These are phyloP conservation scores for Lasioglossum villosulum DNA, from an alignment of 2,888 invertebrate species.

Conservation along the genomic window DNA sequence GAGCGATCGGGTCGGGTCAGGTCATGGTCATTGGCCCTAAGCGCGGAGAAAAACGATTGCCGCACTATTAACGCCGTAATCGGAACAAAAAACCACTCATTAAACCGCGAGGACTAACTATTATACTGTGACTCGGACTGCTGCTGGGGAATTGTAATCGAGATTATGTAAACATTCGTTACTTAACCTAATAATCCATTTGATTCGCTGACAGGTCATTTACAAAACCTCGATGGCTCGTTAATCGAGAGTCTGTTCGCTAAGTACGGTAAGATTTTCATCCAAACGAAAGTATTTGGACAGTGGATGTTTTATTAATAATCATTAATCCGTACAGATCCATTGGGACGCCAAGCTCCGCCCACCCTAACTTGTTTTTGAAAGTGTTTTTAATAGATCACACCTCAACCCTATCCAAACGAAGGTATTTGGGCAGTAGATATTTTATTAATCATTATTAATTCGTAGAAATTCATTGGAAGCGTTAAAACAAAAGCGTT, in stretches of 20 bases:
- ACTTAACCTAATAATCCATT: not conserved
- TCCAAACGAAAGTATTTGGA: not conserved
- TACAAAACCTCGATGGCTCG: not conserved
- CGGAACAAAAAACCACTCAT: not conserved
- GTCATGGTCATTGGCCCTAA: constrained; percentile 75
- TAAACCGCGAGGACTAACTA: not conserved
- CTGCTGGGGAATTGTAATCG: not conserved
- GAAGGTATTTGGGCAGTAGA: too few species aligned
- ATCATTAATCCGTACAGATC: not conserved
- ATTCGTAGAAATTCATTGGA: too few species aligned
- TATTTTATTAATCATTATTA: too few species aligned
- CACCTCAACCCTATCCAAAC: too few species aligned
- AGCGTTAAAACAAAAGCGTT: too few species aligned
- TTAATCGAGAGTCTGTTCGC: not conserved
- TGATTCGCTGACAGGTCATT: not conserved
- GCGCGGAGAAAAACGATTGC: not conserved
- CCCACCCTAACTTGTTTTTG: not conserved
- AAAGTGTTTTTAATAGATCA: too few species aligned
- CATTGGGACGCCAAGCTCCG: not conserved
- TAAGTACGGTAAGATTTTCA: not conserved
- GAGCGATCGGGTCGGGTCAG: constrained; percentile 51
- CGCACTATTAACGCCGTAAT: not conserved
- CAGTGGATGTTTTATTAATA: not conserved
- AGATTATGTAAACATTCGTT: not conserved
- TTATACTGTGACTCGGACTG: not conserved